Base-by-base conservation (phyloP, 2,888 invertebrate genomes). In the Drosophila fulvimacula region DNA sequence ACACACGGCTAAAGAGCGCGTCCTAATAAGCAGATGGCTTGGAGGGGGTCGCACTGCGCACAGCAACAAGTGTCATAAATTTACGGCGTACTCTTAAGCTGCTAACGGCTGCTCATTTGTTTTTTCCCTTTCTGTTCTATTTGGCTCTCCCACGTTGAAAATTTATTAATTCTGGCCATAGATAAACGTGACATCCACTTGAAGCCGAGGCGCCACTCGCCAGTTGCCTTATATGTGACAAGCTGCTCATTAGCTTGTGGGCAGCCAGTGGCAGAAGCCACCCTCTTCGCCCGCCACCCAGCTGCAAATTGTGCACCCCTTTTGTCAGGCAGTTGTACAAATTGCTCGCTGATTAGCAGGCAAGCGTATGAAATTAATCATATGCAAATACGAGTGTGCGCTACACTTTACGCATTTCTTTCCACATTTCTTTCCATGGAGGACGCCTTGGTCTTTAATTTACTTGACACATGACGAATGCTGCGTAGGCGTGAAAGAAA, bases 31-130 rank as follows among this genome's bases (percentile, higher is more conserved):
- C 82, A 69, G 32, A 64, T 32, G 69, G 61, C 38, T 51, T 52
- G 34, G 49, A 38, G 49, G 48, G 27, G 13, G 51, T 15, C 15
- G 36, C 21, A 5, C 11, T 32, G n/a, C 53, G 51, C 36, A 36
- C 55, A 63, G 86, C 90, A 89, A 90, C 89, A 89, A 89, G 89
- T 89, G 90, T 82, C 88, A 89, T 89, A 89, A 89, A 90, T 89
- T 86, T 76, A 67, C 73, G 61, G 65, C 60, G 63, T 21, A 32
- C 58, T 69, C 52, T 59, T 78, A 57, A 72, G 69, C 77, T 73
- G 27, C 63, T 73, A 73, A 55, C 69, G 48, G 75, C 70, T 73
- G 70, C 59, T 83, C 73, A 76, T 81, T 79, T 68, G 52, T 69
- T 24, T 61, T 10, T 30, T 30, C 10, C 30, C 27, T 55, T 61